Percentiles rank a stretch among this genome's conserved stretches.
These are phyloP conservation scores for Drosophila dunni DNA, from an alignment of 1,140 invertebrate species.

Conservation along the genomic window DNA sequence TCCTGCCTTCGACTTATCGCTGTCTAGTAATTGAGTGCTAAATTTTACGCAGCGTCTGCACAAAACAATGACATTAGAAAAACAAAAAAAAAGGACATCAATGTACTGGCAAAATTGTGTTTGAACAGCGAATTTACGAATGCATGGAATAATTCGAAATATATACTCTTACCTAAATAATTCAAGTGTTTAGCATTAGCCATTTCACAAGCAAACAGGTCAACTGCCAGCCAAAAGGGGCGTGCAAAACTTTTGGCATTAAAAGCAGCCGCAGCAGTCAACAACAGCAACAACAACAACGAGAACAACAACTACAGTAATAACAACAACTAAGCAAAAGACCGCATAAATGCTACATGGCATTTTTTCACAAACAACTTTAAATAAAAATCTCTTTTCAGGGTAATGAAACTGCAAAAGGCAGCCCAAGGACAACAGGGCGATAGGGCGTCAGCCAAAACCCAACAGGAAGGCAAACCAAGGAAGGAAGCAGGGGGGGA, in stretches of 20 bases:
- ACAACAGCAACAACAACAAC: constrained; percentile 29
- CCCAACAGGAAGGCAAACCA: constrained; percentile 28
- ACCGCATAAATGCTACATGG: constrained; percentile 81
- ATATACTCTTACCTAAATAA: constrained; percentile 59
- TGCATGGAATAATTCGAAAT: constrained; percentile 75
- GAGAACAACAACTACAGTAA: constrained; percentile 21
- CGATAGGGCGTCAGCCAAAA: constrained; percentile 19
- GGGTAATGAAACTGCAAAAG: constrained; percentile 76
- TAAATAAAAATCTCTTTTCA: constrained; percentile 80
- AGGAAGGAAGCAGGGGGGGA: background rate
- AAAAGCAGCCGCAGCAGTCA: constrained; percentile 49
- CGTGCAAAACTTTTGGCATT: constrained; percentile 70
- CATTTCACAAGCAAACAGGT: constrained; percentile 59
- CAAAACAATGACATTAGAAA: constrained; percentile 18
- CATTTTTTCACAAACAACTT: constrained; percentile 74
- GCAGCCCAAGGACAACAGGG: constrained; percentile 24
- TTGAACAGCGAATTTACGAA: constrained; percentile 78
- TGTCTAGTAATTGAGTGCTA: constrained; percentile 74
- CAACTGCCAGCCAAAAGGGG: constrained; percentile 52
- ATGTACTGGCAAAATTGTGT: constrained; percentile 53
- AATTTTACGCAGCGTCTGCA: constrained; percentile 73
- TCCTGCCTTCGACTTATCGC: constrained; percentile 59
- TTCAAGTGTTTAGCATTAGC: constrained; percentile 62
- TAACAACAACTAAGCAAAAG: constrained; percentile 59
- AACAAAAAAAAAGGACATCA: constrained; percentile 42